Conservation (phyloP, 2,888 invertebrate species). For the Bombylius discolor region DNA sequence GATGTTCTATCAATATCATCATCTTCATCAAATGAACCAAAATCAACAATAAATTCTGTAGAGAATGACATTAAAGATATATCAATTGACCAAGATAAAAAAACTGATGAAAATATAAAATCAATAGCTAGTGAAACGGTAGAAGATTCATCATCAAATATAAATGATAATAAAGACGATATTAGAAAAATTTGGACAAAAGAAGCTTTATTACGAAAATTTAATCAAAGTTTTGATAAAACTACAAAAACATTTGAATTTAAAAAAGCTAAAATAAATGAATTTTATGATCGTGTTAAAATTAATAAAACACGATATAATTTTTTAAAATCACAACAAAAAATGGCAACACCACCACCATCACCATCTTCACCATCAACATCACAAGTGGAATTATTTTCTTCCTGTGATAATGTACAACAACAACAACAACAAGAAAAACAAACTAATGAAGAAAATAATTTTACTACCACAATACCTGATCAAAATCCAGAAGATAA, state of each 20-base stretch:
- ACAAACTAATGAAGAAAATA: not conserved
- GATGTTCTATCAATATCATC: not conserved
- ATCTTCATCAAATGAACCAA: not conserved
- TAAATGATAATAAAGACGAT: not conserved
- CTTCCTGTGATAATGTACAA: too few species aligned
- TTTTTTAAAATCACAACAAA: constrained; percentile 2
- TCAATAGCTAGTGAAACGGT: not conserved
- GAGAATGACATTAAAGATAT: not conserved
- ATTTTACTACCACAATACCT: not conserved
- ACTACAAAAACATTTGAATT: not conserved
- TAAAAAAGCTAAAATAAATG: constrained; percentile 13
- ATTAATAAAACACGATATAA: constrained; percentile 9
- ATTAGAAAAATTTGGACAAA: constrained; percentile 1
- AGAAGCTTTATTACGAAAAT: not conserved
- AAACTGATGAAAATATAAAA: not conserved
- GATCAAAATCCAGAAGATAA: not conserved
- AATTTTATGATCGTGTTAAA: constrained; percentile 14
- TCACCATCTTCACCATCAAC: not conserved
- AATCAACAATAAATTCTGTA: not conserved
- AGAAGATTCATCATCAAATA: too few species aligned
- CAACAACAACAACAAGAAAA: too few species aligned
- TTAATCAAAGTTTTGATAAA: constrained; percentile 5
- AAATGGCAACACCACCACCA: not conserved
- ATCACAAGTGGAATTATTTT: not conserved
- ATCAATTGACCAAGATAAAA: not conserved